phyloP scores from a whole-genome alignment of 2,888 invertebrate genomes.

The Rhingia campestris region DNA sequence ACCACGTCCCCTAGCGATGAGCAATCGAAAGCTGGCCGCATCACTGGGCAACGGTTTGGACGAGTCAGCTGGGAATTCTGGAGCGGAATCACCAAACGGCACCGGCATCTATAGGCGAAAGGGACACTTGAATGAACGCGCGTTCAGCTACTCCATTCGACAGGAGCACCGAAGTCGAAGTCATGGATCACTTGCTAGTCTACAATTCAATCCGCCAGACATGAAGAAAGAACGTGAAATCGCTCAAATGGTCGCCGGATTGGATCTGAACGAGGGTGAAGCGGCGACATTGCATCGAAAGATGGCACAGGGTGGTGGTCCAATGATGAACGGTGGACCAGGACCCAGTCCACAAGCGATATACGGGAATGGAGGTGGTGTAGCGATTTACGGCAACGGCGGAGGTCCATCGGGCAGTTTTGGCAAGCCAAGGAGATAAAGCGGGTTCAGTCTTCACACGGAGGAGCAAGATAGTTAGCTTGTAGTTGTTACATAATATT shows the following conservation, averaged over 20 bases:
- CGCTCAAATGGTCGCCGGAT: conserved; percentile 95
- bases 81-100: conserved; percentile 85
- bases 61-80: conserved; percentile 82
- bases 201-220: conserved; percentile 94
- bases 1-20: conserved; percentile 84
- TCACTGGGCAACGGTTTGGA: conserved; percentile 88
- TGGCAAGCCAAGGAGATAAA: conserved; percentile 82
- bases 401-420: conserved; percentile 79
- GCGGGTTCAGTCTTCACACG: neutral
- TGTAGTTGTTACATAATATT: conserved; percentile 42
- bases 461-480: conserved; percentile 28
- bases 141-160: conserved; percentile 96
- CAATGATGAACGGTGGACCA: conserved; percentile 77
- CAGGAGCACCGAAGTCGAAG: conserved; percentile 96
- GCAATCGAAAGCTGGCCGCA: conserved; percentile 86
- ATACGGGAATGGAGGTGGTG: conserved; percentile 76
- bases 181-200: conserved; percentile 94
- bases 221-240: conserved; percentile 95
- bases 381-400: conserved; percentile 77
- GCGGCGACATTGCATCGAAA: conserved; percentile 83
- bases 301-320: conserved; percentile 75
- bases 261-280: conserved; percentile 90
- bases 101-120: conserved; percentile 95
- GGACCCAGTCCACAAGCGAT: conserved; percentile 76
- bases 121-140: conserved; percentile 95